Conservation (phyloP, 2,888 invertebrate species). For the Ariolimax columbianus region DNA sequence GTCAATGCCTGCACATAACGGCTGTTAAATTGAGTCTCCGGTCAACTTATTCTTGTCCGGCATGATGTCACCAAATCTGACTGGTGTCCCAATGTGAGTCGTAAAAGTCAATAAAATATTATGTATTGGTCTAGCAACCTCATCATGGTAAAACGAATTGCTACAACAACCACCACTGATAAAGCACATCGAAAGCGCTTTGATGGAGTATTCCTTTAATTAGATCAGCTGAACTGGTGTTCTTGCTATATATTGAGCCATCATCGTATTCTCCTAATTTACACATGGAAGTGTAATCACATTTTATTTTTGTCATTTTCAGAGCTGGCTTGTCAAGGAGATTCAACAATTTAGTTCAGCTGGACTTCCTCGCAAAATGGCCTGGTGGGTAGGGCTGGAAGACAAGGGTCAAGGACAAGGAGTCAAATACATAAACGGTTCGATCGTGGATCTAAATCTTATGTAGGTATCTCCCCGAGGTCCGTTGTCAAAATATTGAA, state of each 20-base stretch:
- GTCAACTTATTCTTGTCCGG: no score
- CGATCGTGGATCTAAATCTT: neutral
- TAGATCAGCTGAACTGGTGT: neutral
- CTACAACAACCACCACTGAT: no score
- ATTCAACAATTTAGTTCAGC: neutral
- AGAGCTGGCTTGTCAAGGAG: constrained; percentile 27
- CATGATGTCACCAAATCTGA: no score
- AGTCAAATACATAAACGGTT: constrained; percentile 27
- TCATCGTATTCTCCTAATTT: no score
- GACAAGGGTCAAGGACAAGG: constrained; percentile 24
- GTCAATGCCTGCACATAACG: no score
- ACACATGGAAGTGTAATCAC: no score
- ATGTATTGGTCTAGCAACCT: no score
- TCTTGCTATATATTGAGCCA: neutral
- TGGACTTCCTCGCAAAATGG: constrained; percentile 14
- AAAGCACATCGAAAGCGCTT: neutral
- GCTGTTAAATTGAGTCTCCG: no score
- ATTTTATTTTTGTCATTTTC: neutral
- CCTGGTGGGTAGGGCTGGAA: constrained; percentile 39
- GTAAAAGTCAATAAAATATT: no score
- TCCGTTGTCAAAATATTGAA: no score
- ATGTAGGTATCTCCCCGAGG: constrained; percentile 7
- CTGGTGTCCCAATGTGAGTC: no score
- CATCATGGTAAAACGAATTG: no score
- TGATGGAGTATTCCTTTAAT: neutral